Percentiles rank a stretch among this genome's conserved stretches.
phyloP scores from a whole-genome alignment of 2,797 vertebrate species.

The Pantherophis alleghaniensis region DNA sequence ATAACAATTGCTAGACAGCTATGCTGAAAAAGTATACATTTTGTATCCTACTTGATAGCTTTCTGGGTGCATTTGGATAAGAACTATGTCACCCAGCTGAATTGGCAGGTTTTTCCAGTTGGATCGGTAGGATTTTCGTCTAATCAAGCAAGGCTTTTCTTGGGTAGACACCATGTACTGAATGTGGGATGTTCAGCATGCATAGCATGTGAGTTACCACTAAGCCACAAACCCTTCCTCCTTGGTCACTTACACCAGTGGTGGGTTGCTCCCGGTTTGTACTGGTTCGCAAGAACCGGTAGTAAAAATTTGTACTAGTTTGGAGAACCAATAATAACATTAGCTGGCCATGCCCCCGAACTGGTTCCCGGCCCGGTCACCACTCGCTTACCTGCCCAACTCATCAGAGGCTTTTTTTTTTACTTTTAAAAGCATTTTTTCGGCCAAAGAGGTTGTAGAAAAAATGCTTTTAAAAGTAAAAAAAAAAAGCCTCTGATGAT shows the following conservation, averaged over 20 bases:
- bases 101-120: not conserved
- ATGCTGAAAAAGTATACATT: not conserved
- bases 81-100: not conserved
- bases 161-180: not conserved
- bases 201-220: not conserved
- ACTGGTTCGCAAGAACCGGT: too few relatives aligned
- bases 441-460: too few relatives aligned
- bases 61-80: not conserved
- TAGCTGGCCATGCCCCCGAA: too few relatives aligned
- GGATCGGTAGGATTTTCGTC: not conserved
- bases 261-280: too few relatives aligned
- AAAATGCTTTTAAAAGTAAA: too few relatives aligned
- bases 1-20: not conserved
- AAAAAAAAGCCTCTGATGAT: too few relatives aligned
- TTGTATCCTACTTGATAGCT: not conserved
- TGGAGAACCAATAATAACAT: too few relatives aligned
- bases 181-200: not conserved
- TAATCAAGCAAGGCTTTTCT: not conserved
- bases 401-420: too few relatives aligned
- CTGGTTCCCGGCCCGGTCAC: too few relatives aligned
- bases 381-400: too few relatives aligned
- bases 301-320: too few relatives aligned
- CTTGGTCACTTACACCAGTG: not conserved
- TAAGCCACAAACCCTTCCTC: not conserved
- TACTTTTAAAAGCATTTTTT: too few relatives aligned